phyloP scores from a whole-genome alignment of 2,113 vertebrate species.

The Isichthys henryi region DNA sequence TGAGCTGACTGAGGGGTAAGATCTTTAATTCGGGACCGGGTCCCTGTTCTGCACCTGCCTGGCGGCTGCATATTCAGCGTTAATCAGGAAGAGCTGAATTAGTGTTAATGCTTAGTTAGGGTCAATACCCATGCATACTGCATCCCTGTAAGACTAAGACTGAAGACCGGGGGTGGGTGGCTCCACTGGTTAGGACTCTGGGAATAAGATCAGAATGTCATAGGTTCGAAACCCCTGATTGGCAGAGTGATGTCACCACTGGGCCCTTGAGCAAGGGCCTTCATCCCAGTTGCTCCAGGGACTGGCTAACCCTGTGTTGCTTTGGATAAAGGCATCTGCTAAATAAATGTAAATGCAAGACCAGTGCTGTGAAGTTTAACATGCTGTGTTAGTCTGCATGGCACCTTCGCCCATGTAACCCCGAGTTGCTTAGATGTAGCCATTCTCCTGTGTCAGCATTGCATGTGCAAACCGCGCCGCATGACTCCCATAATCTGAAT shows the following conservation, averaged over 20 bases:
- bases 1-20: constrained; percentile 88
- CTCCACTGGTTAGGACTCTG: not conserved
- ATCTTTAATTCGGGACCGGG: not conserved
- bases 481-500: constrained; percentile 56
- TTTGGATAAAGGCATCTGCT: not conserved
- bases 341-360: not conserved
- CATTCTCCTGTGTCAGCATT: not conserved
- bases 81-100: not conserved
- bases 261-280: not conserved
- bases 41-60: not conserved
- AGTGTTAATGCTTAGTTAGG: not conserved
- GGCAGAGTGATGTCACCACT: not conserved
- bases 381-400: not conserved
- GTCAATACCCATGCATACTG: not conserved
- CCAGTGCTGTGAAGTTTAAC: not conserved
- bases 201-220: not conserved
- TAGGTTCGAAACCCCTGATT: not conserved
- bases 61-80: not conserved
- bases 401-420: not conserved
- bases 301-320: not conserved
- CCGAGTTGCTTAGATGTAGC: not conserved
- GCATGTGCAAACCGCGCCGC: not conserved
- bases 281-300: not conserved
- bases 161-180: not conserved
- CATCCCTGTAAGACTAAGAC: not conserved